phyloP scores from a whole-genome alignment of 2,888 invertebrate genomes.

The Drosophila limbata region DNA sequence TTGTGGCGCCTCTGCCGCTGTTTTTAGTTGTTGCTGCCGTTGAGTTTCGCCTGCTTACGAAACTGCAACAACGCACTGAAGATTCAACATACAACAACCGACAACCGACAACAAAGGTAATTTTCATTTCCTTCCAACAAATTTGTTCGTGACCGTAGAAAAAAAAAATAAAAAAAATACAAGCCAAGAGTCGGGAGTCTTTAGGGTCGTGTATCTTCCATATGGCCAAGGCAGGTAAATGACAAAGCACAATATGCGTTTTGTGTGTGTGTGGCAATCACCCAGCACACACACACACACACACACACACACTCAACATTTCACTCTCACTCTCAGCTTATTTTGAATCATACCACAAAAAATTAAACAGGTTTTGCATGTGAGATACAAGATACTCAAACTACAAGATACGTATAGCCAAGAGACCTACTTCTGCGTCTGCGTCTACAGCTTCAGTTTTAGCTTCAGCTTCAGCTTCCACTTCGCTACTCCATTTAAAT shows the following conservation, averaged over 20 bases:
- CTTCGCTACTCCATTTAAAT: slow-evolving; percentile 71
- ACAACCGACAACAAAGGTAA: slow-evolving; percentile 25
- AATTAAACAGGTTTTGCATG: slow-evolving; percentile 69
- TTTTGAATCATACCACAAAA: slow-evolving; percentile 13
- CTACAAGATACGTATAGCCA: slow-evolving; percentile 29
- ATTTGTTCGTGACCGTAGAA: slow-evolving; percentile 69
- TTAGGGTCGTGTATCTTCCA: slow-evolving; percentile 32
- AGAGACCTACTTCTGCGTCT: slow-evolving; percentile 61
- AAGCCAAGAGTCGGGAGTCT: slow-evolving; percentile 11
- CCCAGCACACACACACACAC: slow-evolving; percentile 30
- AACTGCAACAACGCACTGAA: slow-evolving; percentile 36
- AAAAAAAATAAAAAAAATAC: slow-evolving; percentile 29
- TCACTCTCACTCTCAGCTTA: slow-evolving; percentile 67
- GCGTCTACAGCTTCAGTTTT: slow-evolving; percentile 31
- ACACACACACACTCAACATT: slow-evolving; percentile 27
- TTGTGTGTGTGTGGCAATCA: slow-evolving; percentile 45
- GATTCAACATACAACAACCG: slow-evolving; percentile 18
- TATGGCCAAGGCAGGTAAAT: slow-evolving; percentile 68
- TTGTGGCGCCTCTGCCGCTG: slow-evolving; percentile 9
- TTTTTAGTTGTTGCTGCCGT: background rate
- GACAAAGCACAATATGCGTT: slow-evolving; percentile 63
- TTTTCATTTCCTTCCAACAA: slow-evolving; percentile 65
- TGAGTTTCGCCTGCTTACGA: slow-evolving; percentile 44
- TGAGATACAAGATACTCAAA: slow-evolving; percentile 16
- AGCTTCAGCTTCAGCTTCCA: slow-evolving; percentile 49